These are phyloP conservation scores for Agelas oroides DNA, from an alignment of 37 sponge, comb jelly and placozoan genomes.

Conservation along the genomic window DNA sequence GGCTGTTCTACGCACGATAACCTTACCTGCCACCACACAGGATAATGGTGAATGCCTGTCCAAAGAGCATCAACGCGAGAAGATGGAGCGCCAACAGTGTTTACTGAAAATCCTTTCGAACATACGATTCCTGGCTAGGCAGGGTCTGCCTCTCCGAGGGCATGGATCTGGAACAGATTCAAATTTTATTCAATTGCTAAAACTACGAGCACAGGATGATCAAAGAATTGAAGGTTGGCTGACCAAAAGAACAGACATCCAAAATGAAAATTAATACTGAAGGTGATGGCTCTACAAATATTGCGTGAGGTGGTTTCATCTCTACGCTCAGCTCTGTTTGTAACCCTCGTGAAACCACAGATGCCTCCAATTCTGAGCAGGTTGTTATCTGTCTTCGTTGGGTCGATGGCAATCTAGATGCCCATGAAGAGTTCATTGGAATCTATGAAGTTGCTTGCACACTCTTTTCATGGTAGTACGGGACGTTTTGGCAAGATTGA, in stretches of 20 bases:
- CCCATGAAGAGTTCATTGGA: too few relatives aligned
- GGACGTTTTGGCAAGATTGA: constrained; percentile 42
- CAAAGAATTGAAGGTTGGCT: constrained; percentile 50
- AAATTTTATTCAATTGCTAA: constrained; percentile 60
- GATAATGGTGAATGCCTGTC: constrained; percentile 37
- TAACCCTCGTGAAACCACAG: constrained; percentile 50
- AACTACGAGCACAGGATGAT: constrained; percentile 51
- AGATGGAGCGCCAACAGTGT: too few relatives aligned
- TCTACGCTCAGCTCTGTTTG: constrained; percentile 20
- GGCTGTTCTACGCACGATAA: constrained; percentile 1
- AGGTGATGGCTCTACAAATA: constrained; percentile 45
- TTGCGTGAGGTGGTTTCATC: constrained; percentile 25
- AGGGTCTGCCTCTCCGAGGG: too few relatives aligned
- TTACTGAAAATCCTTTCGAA: too few relatives aligned
- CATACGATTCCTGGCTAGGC: too few relatives aligned
- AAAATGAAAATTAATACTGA: constrained; percentile 63
- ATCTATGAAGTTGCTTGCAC: too few relatives aligned
- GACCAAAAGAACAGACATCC: constrained; percentile 48
- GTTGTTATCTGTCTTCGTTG: too few relatives aligned
- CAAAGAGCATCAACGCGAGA: too few relatives aligned
- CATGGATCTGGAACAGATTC: constrained; percentile 21
- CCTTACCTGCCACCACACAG: too few relatives aligned
- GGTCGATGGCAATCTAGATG: too few relatives aligned
- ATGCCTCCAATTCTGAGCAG: too few relatives aligned
- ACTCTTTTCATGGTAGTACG: constrained; percentile 37